Base-by-base conservation (phyloP, 2,797 vertebrate genomes). In the Muscicapa comitata region DNA sequence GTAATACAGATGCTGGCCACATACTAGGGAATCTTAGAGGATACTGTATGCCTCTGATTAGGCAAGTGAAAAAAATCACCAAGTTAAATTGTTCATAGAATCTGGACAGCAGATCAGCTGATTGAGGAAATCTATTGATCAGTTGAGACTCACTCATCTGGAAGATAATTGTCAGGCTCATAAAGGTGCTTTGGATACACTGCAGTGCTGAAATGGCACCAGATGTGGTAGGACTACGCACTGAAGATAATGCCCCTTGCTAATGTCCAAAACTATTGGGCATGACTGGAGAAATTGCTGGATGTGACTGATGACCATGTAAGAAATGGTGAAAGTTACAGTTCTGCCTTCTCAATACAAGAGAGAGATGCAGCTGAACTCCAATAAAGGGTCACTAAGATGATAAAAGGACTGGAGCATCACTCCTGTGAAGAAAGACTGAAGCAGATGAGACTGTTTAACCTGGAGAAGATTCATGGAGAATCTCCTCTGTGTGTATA, bases 181-280 rank as follows among this genome's bases (percentile, higher is more conserved):
- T 24, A 54, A 6, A 20, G 5, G 28, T 47, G n/a, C 7, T 87
- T 68, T 53, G 12, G 15, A 29, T 76, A 33, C 4, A 15, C 17
- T 29, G 12, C 11, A 45, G 14, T 23, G 4, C 24, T 65, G 47
- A 74, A 61, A 74, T 37, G 23, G 10, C 17, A 28, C 15, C 4
- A 7, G 5, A 16, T 13, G 6, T 35, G 24, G n/a, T 42, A 51
- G 20, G 7, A 19, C 10, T 68, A 3, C 6, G 57, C 2, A 1
- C 1, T 6, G 17, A 62, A 29, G 17, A 50, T 23, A 84, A 43
- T 26, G 72, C 0, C 2, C 10, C 25, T 40, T 29, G 7, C 12
- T 55, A 51, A 45, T 3, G 7, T 8, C 16, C 6, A 73, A 65
- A 77, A 70, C 28, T 62, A 13, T 33, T 65, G 24, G n/a, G 17